Evolutionary conservation across 2,797 vertebrate genomes (phyloP).

Genomic region (Phalloptychus januarius): DNA sequence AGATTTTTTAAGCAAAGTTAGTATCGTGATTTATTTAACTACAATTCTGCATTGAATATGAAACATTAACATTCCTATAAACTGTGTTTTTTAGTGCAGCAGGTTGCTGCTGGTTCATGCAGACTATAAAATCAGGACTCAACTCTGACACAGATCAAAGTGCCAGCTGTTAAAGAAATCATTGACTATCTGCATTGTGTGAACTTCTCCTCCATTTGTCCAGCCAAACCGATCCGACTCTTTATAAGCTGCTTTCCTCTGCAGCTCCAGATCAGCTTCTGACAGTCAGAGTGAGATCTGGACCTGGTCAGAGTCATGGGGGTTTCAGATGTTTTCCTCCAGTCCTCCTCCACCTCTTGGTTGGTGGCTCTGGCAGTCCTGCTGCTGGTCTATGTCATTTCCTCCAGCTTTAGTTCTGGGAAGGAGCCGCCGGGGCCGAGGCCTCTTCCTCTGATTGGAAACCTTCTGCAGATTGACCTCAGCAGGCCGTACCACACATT

Average conservation of each 20-base stretch:
- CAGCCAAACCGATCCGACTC: background rate
- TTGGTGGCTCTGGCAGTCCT: constrained; percentile 34
- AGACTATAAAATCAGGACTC: background rate
- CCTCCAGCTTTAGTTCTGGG: background rate
- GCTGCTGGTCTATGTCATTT: constrained; percentile 34
- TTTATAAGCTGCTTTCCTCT: background rate
- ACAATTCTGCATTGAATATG: background rate
- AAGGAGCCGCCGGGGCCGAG: constrained; percentile 70
- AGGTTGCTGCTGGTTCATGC: background rate
- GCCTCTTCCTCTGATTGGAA: constrained; percentile 70
- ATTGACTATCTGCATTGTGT: background rate
- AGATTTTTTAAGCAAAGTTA: background rate
- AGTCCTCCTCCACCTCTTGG: constrained; percentile 3
- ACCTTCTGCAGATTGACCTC: constrained; percentile 66
- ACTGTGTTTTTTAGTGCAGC: background rate
- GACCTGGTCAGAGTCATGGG: constrained; percentile 14
- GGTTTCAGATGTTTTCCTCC: constrained; percentile 14
- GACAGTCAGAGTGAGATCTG: too few species aligned
- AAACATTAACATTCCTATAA: background rate
- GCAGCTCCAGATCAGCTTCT: too few species aligned
- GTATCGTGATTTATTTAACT: background rate
- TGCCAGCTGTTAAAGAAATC: background rate
- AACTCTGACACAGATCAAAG: background rate
- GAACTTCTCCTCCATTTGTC: background rate
- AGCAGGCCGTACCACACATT: constrained; percentile 47